phyloP scores from a whole-genome alignment of 2,797 vertebrate genomes.

The Sebastes oblongus region DNA sequence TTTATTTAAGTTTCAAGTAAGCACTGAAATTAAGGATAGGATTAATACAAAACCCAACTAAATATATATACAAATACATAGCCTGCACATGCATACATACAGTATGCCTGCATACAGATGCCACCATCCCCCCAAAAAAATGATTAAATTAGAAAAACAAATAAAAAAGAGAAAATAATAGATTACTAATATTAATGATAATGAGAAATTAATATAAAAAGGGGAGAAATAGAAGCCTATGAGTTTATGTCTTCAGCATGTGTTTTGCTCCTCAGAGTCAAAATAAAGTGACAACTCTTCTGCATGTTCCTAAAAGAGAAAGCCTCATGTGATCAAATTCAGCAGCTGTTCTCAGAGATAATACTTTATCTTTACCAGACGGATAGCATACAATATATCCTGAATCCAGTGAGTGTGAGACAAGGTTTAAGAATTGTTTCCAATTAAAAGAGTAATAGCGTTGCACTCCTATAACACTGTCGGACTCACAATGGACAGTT shows the following conservation, averaged over 20 bases:
- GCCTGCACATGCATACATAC: background rate
- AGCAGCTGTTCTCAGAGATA: background rate
- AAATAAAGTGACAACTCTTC: background rate
- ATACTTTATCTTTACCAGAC: background rate
- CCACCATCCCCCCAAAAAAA: rapidly evolving
- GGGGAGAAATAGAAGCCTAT: background rate
- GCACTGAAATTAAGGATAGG: background rate
- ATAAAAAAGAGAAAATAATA: background rate
- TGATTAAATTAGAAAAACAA: background rate
- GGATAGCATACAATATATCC: background rate
- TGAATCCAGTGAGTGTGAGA: background rate
- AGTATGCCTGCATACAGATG: background rate
- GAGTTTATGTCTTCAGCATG: background rate
- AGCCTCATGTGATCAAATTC: background rate
- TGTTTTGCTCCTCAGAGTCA: background rate
- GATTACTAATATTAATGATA: background rate
- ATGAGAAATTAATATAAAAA: background rate
- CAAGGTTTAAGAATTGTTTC: background rate
- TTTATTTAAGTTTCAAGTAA: background rate
- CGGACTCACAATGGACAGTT: background rate
- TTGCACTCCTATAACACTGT: background rate
- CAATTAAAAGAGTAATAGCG: background rate
- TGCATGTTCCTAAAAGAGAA: background rate
- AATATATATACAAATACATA: background rate
- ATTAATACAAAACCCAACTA: background rate